phyloP scores from a whole-genome alignment of 2,113 vertebrate species.

The Nyctereutes procyonoides region DNA sequence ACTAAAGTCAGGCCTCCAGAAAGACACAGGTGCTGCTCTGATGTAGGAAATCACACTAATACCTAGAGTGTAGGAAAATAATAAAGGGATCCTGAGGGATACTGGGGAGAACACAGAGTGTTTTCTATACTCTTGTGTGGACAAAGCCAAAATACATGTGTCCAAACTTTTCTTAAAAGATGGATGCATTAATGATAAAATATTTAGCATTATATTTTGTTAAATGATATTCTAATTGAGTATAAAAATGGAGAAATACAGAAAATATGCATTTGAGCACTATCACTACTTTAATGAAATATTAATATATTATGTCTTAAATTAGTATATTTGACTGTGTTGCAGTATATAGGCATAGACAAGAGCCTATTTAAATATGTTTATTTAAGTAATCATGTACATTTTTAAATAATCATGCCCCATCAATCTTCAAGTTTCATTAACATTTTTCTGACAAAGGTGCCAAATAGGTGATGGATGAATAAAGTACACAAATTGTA shows the following conservation, averaged over 20 bases:
- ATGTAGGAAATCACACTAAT: background rate
- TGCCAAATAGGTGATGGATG: conserved; percentile 41
- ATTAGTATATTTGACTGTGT: background rate
- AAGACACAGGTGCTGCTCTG: background rate
- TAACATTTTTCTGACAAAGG: background rate
- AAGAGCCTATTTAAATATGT: background rate
- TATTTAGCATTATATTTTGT: background rate
- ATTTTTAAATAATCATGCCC: background rate
- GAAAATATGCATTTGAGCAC: background rate
- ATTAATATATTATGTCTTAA: background rate
- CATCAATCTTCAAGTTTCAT: conserved; percentile 5
- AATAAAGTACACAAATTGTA: conserved; percentile 26
- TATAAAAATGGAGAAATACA: background rate
- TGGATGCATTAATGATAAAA: background rate
- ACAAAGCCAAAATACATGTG: background rate
- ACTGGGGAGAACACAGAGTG: background rate
- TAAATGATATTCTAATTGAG: background rate
- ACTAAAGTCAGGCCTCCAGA: background rate
- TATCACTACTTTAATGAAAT: background rate
- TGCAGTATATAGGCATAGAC: background rate
- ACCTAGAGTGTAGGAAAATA: background rate
- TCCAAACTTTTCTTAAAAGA: background rate
- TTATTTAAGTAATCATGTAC: background rate
- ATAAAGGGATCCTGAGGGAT: background rate
- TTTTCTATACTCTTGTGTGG: background rate